Percentiles rank a stretch among this genome's conserved stretches.
phyloP scores from a whole-genome alignment of 2,113 vertebrate genomes.

The Coptodon rendalli region DNA sequence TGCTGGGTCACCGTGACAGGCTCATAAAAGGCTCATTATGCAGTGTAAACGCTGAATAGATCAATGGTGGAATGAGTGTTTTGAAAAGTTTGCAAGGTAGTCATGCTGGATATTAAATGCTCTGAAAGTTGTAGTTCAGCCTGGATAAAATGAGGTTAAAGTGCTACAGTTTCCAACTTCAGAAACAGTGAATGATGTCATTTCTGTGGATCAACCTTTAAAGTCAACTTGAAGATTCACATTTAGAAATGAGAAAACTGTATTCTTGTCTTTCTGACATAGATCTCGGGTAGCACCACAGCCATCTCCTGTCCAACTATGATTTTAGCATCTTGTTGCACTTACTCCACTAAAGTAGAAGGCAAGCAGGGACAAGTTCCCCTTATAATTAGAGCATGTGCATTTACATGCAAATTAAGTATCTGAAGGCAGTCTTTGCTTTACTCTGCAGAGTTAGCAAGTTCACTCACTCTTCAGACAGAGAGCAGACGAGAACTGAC shows the following conservation, averaged over 20 bases:
- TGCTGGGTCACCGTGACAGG: background rate
- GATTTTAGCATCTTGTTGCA: background rate
- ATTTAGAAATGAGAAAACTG: background rate
- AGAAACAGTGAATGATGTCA: background rate
- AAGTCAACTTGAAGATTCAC: background rate
- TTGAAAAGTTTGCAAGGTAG: background rate
- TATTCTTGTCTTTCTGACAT: background rate
- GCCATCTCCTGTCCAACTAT: background rate
- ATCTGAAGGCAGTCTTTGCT: background rate
- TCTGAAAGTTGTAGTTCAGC: background rate
- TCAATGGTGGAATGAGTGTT: background rate
- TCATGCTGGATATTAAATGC: background rate
- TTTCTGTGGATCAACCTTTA: background rate
- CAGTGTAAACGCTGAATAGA: background rate
- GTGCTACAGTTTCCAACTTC: background rate
- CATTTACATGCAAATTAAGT: background rate
- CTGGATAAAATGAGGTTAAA: background rate
- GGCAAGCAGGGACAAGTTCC: background rate
- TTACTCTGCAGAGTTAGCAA: background rate
- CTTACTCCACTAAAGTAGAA: background rate
- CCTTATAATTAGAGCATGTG: background rate
- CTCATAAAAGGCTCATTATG: background rate
- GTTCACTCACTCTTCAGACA: background rate
- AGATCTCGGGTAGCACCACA: fast-evolving
- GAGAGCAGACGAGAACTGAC: background rate